phyloP scores from a whole-genome alignment of 2,113 vertebrate species.

The Lampris megalopsis region DNA sequence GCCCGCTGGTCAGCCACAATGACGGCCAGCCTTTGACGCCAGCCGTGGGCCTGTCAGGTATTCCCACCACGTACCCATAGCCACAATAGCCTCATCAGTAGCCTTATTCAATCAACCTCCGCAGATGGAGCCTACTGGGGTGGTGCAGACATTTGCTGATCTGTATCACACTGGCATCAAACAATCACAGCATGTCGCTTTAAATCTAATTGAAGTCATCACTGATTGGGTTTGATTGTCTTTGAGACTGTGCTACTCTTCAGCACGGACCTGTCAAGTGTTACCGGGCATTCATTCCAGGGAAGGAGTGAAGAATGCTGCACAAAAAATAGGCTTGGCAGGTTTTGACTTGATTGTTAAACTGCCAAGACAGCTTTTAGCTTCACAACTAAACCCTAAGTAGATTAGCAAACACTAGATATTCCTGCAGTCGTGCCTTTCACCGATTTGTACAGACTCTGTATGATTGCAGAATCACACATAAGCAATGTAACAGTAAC shows the following conservation, averaged over 20 bases:
- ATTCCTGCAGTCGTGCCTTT: too few relatives aligned
- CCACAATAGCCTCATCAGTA: slow-evolving; percentile 75
- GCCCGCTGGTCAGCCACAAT: slow-evolving; percentile 70
- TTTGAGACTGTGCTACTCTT: slow-evolving; percentile 25
- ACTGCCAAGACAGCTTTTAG: too few relatives aligned
- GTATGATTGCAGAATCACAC: too few relatives aligned
- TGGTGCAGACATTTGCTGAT: slow-evolving; percentile 41
- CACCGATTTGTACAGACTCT: too few relatives aligned
- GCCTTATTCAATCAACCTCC: slow-evolving; percentile 69
- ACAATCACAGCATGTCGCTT: slow-evolving; percentile 51
- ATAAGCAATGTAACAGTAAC: too few relatives aligned
- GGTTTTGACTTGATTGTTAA: too few relatives aligned
- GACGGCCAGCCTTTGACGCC: slow-evolving; percentile 56
- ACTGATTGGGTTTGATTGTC: slow-evolving; percentile 62
- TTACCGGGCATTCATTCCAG: slow-evolving; percentile 19
- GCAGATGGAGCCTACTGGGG: slow-evolving; percentile 39
- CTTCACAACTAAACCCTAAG: too few relatives aligned
- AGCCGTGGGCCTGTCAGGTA: slow-evolving; percentile 56
- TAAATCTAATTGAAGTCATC: slow-evolving; percentile 63
- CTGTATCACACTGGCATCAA: slow-evolving; percentile 56
- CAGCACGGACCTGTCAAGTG: not conserved
- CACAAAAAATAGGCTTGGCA: too few relatives aligned
- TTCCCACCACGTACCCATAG: slow-evolving; percentile 67
- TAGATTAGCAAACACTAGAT: too few relatives aligned
- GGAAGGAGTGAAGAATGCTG: not conserved